These are phyloP conservation scores for Agonopterix subpropinquella DNA, from an alignment of 2,888 invertebrate species.

Conservation along the genomic window DNA sequence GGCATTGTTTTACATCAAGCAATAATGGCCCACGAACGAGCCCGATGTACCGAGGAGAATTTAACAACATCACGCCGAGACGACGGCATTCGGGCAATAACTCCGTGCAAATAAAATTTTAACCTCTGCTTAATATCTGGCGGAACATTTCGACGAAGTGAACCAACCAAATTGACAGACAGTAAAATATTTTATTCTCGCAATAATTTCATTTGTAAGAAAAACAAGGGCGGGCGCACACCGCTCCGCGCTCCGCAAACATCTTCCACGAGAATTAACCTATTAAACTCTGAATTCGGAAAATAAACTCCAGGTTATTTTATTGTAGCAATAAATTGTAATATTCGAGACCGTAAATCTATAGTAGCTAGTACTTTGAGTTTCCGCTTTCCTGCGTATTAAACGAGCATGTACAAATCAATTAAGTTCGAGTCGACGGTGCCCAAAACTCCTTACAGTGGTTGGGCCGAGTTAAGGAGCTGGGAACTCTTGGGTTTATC, in stretches of 20 bases:
- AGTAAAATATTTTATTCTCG: conserved; percentile 72
- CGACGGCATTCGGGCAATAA: conserved; percentile 49
- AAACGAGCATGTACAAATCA: conserved; percentile 2
- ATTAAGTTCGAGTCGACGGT: conserved; percentile 4
- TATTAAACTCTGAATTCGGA: conserved; percentile 59
- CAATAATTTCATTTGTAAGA: conserved; percentile 72
- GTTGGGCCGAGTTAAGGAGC: no score
- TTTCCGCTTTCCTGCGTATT: no score
- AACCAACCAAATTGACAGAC: conserved; percentile 69
- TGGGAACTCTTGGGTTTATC: not conserved
- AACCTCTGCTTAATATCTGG: conserved; percentile 71
- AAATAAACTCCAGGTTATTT: conserved; percentile 51
- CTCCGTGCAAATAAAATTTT: conserved; percentile 68
- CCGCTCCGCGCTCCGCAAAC: conserved; percentile 45
- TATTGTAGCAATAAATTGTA: conserved; percentile 42
- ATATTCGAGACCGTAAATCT: conserved; percentile 17
- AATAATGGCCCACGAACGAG: conserved; percentile 49
- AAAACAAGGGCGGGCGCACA: conserved; percentile 48
- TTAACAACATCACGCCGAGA: conserved; percentile 48
- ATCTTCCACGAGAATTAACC: conserved; percentile 69
- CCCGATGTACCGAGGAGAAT: conserved; percentile 43
- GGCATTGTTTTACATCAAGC: conserved; percentile 59
- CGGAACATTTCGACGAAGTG: conserved; percentile 48
- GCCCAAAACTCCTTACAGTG: conserved; percentile 3
- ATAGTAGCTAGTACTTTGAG: not conserved